phyloP scores from a whole-genome alignment of 2,888 invertebrate genomes.

The Sinohyriopsis cumingii region DNA sequence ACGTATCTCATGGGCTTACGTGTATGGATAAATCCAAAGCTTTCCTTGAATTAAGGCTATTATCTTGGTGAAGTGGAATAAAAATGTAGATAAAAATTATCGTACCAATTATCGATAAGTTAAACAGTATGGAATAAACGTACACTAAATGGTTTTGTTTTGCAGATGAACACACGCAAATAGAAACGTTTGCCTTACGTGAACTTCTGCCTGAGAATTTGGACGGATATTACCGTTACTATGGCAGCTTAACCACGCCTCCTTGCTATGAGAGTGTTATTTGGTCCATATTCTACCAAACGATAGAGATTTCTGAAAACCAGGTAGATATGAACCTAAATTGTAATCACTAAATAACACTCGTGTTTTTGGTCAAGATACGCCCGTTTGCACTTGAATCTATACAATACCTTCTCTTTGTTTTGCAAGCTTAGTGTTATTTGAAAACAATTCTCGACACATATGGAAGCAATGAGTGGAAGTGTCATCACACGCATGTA shows the following conservation, averaged over 20 bases:
- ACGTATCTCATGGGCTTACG: too few species aligned
- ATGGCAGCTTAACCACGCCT: slow-evolving; percentile 64
- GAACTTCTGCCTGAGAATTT: slow-evolving; percentile 45
- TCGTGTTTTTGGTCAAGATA: neutral
- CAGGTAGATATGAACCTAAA: slow-evolving; percentile 37
- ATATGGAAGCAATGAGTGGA: too few species aligned
- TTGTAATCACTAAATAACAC: neutral
- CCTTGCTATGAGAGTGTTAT: slow-evolving; percentile 63
- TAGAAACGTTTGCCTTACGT: slow-evolving; percentile 28
- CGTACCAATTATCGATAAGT: too few species aligned
- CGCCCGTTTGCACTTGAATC: too few species aligned
- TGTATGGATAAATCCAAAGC: too few species aligned
- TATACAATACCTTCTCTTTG: too few species aligned
- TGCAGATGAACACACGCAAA: slow-evolving; percentile 14
- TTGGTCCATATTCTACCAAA: slow-evolving; percentile 61
- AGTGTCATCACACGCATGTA: too few species aligned
- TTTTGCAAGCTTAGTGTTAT: too few species aligned
- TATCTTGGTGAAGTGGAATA: too few species aligned
- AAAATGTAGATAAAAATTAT: too few species aligned
- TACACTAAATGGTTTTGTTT: neutral
- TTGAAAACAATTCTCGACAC: too few species aligned
- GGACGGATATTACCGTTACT: slow-evolving; percentile 59
- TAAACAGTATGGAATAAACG: neutral
- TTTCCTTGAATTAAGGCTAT: too few species aligned
- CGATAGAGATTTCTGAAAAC: slow-evolving; percentile 45